A percentile compares a stretch with the other conserved stretches of the same genome.
Evolutionary conservation across 2,888 invertebrate genomes (phyloP).

Genomic region (Orchesella flavescens): DNA sequence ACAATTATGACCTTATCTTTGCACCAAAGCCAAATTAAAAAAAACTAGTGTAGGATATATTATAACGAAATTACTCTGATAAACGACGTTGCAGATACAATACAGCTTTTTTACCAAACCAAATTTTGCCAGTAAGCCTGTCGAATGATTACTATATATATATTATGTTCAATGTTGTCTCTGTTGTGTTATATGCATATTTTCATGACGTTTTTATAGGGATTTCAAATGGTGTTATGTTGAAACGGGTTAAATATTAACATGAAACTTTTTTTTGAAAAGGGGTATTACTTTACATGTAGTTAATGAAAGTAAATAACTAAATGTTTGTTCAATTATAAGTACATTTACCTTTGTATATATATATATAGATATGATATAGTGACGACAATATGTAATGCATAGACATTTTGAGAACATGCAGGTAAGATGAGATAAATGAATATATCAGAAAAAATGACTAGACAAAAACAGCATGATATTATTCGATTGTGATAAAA

Average conservation of each 20-base stretch:
- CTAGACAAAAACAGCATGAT: background rate
- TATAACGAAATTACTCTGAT: background rate
- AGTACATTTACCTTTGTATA: background rate
- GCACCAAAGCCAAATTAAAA: constrained; percentile 24
- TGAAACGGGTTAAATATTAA: background rate
- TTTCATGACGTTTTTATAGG: background rate
- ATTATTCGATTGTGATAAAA: constrained; percentile 33
- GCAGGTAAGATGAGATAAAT: too few relatives aligned
- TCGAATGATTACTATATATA: too few relatives aligned
- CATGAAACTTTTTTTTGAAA: background rate
- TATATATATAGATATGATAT: background rate
- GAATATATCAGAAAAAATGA: too few relatives aligned
- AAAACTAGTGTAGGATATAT: background rate
- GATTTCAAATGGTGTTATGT: background rate
- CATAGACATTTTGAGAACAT: background rate
- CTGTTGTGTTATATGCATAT: background rate
- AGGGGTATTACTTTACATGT: constrained; percentile 18
- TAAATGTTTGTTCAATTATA: too few relatives aligned
- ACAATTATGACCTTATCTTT: constrained; percentile 16
- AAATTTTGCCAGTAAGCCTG: background rate
- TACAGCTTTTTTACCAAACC: constrained; percentile 10
- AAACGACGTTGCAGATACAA: background rate
- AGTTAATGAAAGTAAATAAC: background rate
- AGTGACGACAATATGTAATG: background rate
- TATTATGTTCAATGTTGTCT: too few relatives aligned